phyloP scores from a whole-genome alignment of 2,113 vertebrate genomes.

The Neolamprologus brichardi region DNA sequence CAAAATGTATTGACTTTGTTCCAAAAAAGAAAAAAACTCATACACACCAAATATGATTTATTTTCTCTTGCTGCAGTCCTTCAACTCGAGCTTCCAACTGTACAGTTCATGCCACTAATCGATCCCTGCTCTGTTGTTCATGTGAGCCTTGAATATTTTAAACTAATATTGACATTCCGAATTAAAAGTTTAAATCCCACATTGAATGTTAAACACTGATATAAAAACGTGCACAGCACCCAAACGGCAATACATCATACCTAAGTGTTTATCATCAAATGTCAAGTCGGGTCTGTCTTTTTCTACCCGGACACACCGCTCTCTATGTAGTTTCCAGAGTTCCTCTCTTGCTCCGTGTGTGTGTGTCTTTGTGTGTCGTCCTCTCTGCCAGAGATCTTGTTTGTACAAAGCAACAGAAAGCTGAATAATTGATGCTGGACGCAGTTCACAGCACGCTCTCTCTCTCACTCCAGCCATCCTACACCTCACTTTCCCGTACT shows the following conservation, averaged over 20 bases:
- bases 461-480: constrained; percentile 14
- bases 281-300: neutral
- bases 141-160: neutral
- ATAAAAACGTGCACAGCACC: neutral
- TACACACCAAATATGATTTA: neutral
- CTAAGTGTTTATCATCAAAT: neutral
- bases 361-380: constrained; percentile 41
- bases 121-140: neutral
- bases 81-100: neutral
- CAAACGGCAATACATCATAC: neutral
- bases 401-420: constrained; percentile 84
- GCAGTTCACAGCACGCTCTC: constrained; percentile 61
- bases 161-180: neutral
- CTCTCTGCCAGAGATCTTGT: constrained; percentile 78
- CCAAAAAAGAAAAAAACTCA: neutral
- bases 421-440: constrained; percentile 87
- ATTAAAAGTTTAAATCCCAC: neutral
- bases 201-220: neutral
- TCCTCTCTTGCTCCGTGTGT: neutral
- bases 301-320: neutral
- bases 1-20: neutral
- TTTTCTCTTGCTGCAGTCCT: neutral
- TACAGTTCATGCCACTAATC: neutral
- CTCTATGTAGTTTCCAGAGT: neutral
- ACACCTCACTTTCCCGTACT: constrained; percentile 6